These are phyloP conservation scores for Allolobophora icterica DNA, from an alignment of 2,888 invertebrate species.

Conservation along the genomic window DNA sequence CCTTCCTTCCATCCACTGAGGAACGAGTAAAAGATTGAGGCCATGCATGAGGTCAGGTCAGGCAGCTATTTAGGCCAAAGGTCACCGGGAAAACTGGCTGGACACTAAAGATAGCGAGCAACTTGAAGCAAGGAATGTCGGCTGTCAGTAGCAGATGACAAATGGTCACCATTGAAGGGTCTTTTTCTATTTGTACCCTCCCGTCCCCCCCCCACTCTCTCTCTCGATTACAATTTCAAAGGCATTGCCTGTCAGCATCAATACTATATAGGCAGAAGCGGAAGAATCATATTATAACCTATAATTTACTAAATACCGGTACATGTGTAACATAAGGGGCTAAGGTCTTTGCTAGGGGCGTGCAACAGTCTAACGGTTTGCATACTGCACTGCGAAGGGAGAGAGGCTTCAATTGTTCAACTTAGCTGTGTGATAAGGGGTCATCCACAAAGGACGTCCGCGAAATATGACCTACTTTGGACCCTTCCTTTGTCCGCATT, in stretches of 20 bases:
- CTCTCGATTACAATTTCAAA: background rate
- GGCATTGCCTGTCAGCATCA: background rate
- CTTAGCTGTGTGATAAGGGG: no score
- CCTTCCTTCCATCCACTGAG: background rate
- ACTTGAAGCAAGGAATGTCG: background rate
- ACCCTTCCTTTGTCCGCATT: no score
- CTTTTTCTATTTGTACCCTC: background rate
- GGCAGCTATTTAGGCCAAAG: slow-evolving; percentile 14
- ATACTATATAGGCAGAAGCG: background rate
- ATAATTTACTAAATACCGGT: no score
- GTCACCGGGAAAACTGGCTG: background rate
- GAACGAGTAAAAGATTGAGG: background rate
- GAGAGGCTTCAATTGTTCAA: no score
- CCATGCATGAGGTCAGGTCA: background rate
- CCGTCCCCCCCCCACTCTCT: background rate
- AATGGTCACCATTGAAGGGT: background rate
- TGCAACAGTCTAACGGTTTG: no score
- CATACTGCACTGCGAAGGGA: no score
- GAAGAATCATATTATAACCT: background rate
- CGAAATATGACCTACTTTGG: no score
- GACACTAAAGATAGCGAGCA: background rate
- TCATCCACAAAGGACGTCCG: no score
- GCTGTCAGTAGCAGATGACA: background rate
- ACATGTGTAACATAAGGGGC: no score
- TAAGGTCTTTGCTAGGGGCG: no score